A percentile compares a stretch with the other conserved stretches of the same genome.
phyloP scores from a whole-genome alignment of 2,888 invertebrate genomes.

The Volucella inflata region DNA sequence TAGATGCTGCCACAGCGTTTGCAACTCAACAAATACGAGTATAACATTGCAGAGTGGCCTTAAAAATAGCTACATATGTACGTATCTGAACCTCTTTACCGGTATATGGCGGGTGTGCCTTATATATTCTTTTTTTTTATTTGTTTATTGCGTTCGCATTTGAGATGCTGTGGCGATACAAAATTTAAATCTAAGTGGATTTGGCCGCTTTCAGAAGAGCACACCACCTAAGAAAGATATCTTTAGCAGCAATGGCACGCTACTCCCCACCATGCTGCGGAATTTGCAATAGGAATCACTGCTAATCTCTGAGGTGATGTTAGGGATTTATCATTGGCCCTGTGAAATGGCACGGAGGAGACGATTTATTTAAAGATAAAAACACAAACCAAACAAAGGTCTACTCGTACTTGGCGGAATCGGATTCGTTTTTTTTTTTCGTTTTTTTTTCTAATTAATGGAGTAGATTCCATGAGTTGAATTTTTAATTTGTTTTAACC shows the following conservation, averaged over 20 bases:
- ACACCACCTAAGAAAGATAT: constrained; percentile 59
- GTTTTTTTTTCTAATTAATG: constrained; percentile 61
- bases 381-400: constrained; percentile 4
- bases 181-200: constrained; percentile 70
- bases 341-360: constrained; percentile 6
- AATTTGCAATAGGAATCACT: constrained; percentile 65
- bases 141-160: constrained; percentile 61
- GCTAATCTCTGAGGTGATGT: constrained; percentile 67
- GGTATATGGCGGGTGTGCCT: constrained; percentile 55
- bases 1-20: constrained; percentile 50
- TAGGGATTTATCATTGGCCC: constrained; percentile 66
- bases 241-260: not conserved
- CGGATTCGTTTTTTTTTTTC: constrained; percentile 6
- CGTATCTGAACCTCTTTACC: constrained; percentile 12
- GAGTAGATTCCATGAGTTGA: constrained; percentile 66
- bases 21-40: constrained; percentile 8
- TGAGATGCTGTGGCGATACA: constrained; percentile 63
- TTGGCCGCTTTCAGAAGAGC: constrained; percentile 28
- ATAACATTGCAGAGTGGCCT: not conserved
- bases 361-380: constrained; percentile 17
- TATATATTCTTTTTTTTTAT: constrained; percentile 13
- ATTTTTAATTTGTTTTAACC: constrained; percentile 61
- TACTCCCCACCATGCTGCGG: constrained; percentile 48
- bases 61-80: no score
- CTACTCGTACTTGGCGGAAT: constrained; percentile 27